These are phyloP conservation scores for Andrena chrysosceles DNA, from an alignment of 2,888 invertebrate species.

Conservation along the genomic window DNA sequence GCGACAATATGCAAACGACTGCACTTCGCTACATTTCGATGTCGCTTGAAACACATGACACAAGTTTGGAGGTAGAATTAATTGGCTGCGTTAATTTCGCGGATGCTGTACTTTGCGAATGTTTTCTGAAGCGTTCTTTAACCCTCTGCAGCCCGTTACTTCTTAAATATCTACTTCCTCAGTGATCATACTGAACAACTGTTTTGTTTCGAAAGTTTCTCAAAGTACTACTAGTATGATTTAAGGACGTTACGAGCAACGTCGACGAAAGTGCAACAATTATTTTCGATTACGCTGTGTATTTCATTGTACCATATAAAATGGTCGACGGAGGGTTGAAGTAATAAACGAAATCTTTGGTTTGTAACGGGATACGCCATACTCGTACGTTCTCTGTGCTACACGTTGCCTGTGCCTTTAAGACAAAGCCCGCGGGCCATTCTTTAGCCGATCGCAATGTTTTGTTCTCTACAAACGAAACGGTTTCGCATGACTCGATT, in stretches of 20 bases:
- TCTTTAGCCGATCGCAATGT: conserved; percentile 53
- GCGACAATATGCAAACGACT: neutral
- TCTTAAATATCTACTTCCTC: neutral
- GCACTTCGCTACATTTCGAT: conserved; percentile 5
- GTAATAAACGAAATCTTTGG: neutral
- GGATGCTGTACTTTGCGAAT: conserved; percentile 5
- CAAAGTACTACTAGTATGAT: neutral
- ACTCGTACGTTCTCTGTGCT: conserved; percentile 66
- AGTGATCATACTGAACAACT: neutral
- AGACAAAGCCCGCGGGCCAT: conserved; percentile 63
- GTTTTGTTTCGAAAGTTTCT: neutral
- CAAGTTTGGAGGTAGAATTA: too few relatives aligned
- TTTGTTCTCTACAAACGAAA: neutral
- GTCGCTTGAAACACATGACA: neutral
- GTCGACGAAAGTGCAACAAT: neutral
- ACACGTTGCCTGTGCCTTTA: conserved; percentile 81
- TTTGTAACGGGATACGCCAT: neutral
- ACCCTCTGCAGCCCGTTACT: neutral
- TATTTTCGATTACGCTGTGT: neutral
- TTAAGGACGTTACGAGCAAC: neutral
- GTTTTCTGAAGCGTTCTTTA: neutral
- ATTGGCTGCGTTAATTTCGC: conserved; percentile 7
- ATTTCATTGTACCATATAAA: neutral
- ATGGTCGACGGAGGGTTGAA: conserved; percentile 15
- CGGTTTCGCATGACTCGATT: conserved; percentile 19